These are phyloP conservation scores for Nomada hirtipes DNA, from an alignment of 2,888 invertebrate genomes.

Conservation along the genomic window DNA sequence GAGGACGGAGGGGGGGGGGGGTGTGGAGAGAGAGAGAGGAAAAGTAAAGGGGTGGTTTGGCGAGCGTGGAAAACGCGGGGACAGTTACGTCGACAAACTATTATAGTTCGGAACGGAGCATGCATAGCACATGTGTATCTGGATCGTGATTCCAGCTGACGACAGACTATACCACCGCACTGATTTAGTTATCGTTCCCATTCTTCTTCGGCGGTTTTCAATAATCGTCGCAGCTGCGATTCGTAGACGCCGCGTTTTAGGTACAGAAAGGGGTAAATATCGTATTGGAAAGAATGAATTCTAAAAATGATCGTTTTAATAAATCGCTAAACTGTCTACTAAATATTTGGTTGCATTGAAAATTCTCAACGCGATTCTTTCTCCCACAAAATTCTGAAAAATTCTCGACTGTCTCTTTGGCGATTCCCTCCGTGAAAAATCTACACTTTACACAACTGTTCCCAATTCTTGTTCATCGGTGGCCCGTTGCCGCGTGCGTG, in stretches of 20 bases:
- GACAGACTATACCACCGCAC: slow-evolving; percentile 19
- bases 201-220: not conserved
- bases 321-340: no score
- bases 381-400: no score
- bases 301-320: no score
- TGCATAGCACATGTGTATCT: slow-evolving; percentile 51
- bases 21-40: not conserved
- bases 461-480: not conserved
- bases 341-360: no score
- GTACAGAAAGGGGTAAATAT: no score
- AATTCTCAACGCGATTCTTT: no score
- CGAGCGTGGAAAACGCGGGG: not conserved
- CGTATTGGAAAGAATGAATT: no score
- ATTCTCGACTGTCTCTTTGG: no score
- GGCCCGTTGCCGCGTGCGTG: not conserved
- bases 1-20: not conserved
- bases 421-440: not conserved
- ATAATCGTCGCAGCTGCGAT: not conserved
- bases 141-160: slow-evolving; percentile 45
- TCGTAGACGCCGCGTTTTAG: not conserved
- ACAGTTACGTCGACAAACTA: slow-evolving; percentile 51
- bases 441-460: not conserved
- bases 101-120: slow-evolving; percentile 67
- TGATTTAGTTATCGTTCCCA: slow-evolving; percentile 14
- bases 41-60: slow-evolving; percentile 13